Evolutionary conservation across 2,113 vertebrate species (phyloP), one percentile per base, ranked within the genome.

Genomic region (Paratilapia polleni): DNA sequence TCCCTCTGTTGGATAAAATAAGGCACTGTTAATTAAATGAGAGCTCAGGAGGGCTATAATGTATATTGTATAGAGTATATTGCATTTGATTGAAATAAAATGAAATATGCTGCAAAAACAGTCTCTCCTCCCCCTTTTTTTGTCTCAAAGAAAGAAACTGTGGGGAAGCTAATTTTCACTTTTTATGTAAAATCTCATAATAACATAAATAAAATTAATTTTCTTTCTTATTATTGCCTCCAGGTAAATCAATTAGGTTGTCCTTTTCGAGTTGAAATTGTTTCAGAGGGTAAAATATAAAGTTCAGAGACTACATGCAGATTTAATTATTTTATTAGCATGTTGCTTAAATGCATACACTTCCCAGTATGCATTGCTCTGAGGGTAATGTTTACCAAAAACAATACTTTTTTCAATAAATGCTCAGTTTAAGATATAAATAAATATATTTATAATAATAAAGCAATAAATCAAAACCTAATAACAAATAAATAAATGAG

Each of bases 1-100:
- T 80, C 89, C 84, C 84, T 87, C 91, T 93, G 82, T 43, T 87
- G 91, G 77, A 28, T 9, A 41, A 11, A 1, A 26, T 0, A 4
- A 1, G 0, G 19, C 86, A 78, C n/a, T 80, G 54, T 43, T 70
- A 47, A 47, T 26, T 47, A 26, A 47, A 26, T 0, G 2, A 26
- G 64, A 22, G 8, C 26, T 68, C 41, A 47, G 47, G 24, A 41
- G 12, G n/a, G 10, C 22, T 26, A 11, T 66, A 17, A 4, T 24
- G 38, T 38, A 43, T 24, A 17, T 43, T 47, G 6, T 66, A 47
- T 43, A 47, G 43, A 11, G 22, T 26, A 68, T 19, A 47, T 47
- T 9, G 14, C 22, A 47, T 4, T 1, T 26, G 0, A 68, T 1
- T 26, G 0, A 47, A 68, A 47, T 68, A 47, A 68, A 47, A 68